A percentile compares a stretch with the other conserved stretches of the same genome.
Evolutionary conservation across 2,797 vertebrate genomes (phyloP).

Genomic region (Garrulus glandarius): DNA sequence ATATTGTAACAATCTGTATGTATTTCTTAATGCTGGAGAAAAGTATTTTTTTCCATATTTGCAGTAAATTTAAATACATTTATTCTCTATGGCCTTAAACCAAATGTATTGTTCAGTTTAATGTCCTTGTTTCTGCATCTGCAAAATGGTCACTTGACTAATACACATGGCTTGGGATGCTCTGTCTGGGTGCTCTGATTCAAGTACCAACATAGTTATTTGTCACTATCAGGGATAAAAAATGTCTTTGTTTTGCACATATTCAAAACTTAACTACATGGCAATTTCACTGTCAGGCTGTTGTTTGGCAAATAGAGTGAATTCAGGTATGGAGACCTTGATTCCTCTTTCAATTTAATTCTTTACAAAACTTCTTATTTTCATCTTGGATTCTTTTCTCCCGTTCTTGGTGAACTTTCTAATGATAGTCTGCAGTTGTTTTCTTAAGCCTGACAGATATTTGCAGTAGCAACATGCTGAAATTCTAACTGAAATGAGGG

Average conservation of each 20-base stretch:
- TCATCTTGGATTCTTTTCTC: neutral
- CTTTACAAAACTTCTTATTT: neutral
- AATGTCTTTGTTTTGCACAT: neutral
- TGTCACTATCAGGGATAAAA: neutral
- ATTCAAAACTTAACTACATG: neutral
- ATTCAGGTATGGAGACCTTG: neutral
- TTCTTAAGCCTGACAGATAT: neutral
- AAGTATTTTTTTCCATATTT: neutral
- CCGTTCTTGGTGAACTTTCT: neutral
- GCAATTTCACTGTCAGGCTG: neutral
- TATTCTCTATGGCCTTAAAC: neutral
- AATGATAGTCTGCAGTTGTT: neutral
- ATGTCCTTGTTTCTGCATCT: neutral
- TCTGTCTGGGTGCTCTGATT: neutral
- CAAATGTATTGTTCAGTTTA: neutral
- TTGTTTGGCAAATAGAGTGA: neutral
- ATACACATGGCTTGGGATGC: neutral
- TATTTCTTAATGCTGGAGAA: neutral
- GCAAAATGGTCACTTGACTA: neutral
- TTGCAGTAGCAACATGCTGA: neutral
- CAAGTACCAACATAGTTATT: neutral
- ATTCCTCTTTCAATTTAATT: neutral
- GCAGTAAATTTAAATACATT: neutral
- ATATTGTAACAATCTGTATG: neutral
- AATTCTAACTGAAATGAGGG: constrained; percentile 25